These are phyloP conservation scores for Neofelis nebulosa DNA, from an alignment of 2,113 vertebrate species.

Conservation along the genomic window DNA sequence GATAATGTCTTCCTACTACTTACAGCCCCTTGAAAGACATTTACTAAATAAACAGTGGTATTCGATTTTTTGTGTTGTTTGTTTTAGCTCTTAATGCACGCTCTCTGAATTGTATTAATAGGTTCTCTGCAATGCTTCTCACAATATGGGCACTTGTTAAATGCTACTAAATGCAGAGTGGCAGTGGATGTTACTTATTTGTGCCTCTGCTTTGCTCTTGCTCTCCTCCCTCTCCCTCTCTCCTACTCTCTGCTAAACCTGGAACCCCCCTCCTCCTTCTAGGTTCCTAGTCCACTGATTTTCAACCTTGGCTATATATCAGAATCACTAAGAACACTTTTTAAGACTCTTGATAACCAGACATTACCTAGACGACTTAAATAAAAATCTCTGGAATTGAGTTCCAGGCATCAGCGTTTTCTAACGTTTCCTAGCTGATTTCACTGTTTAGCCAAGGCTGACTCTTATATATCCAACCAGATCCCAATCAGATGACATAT, in stretches of 20 bases:
- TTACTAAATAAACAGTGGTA: constrained; percentile 48
- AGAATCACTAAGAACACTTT: not conserved
- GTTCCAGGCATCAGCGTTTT: not conserved
- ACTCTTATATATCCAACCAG: not conserved
- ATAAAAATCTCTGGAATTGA: not conserved
- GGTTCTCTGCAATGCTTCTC: constrained; percentile 3
- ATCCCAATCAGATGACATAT: not conserved
- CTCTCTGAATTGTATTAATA: constrained; percentile 48
- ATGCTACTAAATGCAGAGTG: not conserved
- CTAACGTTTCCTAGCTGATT: not conserved
- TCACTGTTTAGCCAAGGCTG: not conserved
- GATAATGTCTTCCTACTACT: constrained; percentile 59
- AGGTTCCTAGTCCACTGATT: not conserved
- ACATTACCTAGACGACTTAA: not conserved
- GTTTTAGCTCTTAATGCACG: not conserved
- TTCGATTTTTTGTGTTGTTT: constrained; percentile 62
- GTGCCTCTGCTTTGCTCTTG: not conserved
- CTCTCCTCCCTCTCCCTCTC: too few species aligned
- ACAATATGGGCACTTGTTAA: not conserved
- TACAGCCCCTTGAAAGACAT: constrained; percentile 65
- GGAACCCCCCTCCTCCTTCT: not conserved
- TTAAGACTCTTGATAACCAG: not conserved
- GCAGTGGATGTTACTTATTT: not conserved
- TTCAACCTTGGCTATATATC: not conserved
- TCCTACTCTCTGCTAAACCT: not conserved